These are phyloP conservation scores for Podarcis cretensis DNA, from an alignment of 2,113 vertebrate genomes.

Conservation along the genomic window DNA sequence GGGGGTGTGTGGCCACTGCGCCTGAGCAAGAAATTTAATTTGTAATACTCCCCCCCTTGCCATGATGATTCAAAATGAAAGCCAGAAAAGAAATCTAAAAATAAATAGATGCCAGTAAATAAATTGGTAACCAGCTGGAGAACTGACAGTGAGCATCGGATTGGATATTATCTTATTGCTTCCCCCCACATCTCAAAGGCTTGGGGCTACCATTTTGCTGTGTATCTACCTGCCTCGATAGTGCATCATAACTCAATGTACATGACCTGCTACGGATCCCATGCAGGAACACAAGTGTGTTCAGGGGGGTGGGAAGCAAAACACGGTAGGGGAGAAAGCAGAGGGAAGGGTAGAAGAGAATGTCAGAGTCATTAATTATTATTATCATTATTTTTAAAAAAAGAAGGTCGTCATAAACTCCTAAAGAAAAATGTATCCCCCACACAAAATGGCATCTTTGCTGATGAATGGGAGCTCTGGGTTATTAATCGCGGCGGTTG, in stretches of 20 bases:
- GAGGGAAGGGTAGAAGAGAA: neutral
- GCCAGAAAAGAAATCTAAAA: no score
- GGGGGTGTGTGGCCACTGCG: no score
- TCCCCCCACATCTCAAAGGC: neutral
- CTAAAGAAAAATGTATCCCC: neutral
- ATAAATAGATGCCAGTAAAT: no score
- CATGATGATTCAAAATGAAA: no score
- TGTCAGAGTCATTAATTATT: neutral
- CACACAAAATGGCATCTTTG: neutral
- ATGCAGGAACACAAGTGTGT: rapidly evolving
- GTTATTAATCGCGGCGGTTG: neutral
- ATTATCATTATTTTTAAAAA: no score
- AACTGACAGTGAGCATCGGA: neutral
- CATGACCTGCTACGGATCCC: neutral
- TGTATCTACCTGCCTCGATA: neutral
- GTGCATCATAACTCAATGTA: neutral
- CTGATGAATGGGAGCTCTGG: neutral
- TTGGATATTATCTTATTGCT: neutral
- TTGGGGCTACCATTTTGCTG: neutral
- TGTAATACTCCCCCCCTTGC: no score
- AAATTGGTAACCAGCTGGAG: neutral
- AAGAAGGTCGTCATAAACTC: neutral
- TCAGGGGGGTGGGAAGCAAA: neutral
- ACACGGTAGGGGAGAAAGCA: neutral
- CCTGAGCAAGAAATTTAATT: no score